These are phyloP conservation scores for Eupeodes latifasciatus DNA, from an alignment of 2,888 invertebrate genomes.

Conservation along the genomic window DNA sequence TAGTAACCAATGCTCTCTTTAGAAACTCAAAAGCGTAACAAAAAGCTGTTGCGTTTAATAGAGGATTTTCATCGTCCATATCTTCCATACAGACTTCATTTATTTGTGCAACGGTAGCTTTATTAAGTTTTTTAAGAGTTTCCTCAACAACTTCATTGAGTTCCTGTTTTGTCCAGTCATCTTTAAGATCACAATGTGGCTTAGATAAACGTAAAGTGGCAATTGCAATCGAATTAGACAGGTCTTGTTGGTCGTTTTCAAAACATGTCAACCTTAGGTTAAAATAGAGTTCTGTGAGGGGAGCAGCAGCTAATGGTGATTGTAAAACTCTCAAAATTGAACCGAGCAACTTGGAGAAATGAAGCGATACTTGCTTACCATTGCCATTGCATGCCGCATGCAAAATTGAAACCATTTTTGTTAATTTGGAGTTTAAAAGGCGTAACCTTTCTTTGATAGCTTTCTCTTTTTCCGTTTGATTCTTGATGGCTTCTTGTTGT, in stretches of 20 bases:
- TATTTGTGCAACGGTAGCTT: slow-evolving; percentile 84
- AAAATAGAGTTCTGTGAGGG: slow-evolving; percentile 87
- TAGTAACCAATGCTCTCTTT: slow-evolving; percentile 86
- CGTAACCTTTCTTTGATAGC: slow-evolving; percentile 89
- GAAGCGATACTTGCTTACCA: slow-evolving; percentile 80
- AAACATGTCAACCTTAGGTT: slow-evolving; percentile 87
- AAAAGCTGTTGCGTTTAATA: slow-evolving; percentile 88
- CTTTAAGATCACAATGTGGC: slow-evolving; percentile 92
- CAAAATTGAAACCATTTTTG: slow-evolving; percentile 80
- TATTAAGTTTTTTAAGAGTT: slow-evolving; percentile 85
- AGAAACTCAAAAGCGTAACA: slow-evolving; percentile 93
- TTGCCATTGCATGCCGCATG: slow-evolving; percentile 82
- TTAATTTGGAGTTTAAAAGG: slow-evolving; percentile 85
- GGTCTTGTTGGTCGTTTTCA: slow-evolving; percentile 82
- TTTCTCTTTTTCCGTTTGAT: slow-evolving; percentile 93
- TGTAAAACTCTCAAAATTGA: slow-evolving; percentile 85
- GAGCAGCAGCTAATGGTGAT: slow-evolving; percentile 91
- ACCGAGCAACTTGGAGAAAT: slow-evolving; percentile 81
- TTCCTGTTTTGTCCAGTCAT: slow-evolving; percentile 90
- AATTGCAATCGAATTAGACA: slow-evolving; percentile 88
- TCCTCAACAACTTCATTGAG: slow-evolving; percentile 87
- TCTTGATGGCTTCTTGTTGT: slow-evolving; percentile 95
- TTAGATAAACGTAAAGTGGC: slow-evolving; percentile 90
- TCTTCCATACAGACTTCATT: slow-evolving; percentile 77
- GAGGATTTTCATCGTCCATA: slow-evolving; percentile 76